Evolutionary conservation across 2,888 invertebrate genomes (phyloP), one percentile per base, ranked within the genome.

Genomic region (Zygothrica quintamaculata): DNA sequence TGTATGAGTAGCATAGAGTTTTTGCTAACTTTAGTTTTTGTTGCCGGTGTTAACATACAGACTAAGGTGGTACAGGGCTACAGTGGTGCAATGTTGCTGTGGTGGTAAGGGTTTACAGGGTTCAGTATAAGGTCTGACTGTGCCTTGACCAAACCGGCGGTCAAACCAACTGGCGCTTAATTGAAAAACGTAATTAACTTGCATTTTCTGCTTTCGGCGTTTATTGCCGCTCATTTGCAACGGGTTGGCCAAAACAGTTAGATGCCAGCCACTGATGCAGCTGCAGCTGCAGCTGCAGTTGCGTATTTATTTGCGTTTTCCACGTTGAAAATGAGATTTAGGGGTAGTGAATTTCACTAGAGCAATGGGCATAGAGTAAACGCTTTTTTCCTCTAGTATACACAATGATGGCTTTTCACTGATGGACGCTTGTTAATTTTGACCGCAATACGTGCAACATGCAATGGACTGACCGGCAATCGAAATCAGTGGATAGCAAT

Each of bases 171-270:
- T 55, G 64, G 62, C 69, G 82, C 82, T 79, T 82, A 82, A 82
- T 82, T 81, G 85, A 82, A 82, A 82, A 82, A 82, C 85, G 82
- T 84, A 82, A 82, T 82, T 82, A 82, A 82, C 85, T 84, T 79
- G 79, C 71, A 82, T 82, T 82, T 84, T 84, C 85, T 84, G 82
- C 82, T 82, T 77, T 82, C 75, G 77, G 79, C 85, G 75, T 79
- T 84, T 79, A 84, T 82, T 81, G 85, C 77, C 72, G 71, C 82
- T 84, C 82, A 84, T 82, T 82, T 82, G 82, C 79, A 82, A 85
- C 59, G 84, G 60, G 37, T 59, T 37, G 52, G 55, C 55, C 44
- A 58, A 78, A n/a, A 72, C 55, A 58, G 62, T 67, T 62, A 43
- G 67, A 48, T n/a, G 50, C 22, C 40, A n/a, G 15, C 22, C 47